Conservation (phyloP, 2,113 vertebrate genomes). For the Thamnaconus septentrionalis region DNA sequence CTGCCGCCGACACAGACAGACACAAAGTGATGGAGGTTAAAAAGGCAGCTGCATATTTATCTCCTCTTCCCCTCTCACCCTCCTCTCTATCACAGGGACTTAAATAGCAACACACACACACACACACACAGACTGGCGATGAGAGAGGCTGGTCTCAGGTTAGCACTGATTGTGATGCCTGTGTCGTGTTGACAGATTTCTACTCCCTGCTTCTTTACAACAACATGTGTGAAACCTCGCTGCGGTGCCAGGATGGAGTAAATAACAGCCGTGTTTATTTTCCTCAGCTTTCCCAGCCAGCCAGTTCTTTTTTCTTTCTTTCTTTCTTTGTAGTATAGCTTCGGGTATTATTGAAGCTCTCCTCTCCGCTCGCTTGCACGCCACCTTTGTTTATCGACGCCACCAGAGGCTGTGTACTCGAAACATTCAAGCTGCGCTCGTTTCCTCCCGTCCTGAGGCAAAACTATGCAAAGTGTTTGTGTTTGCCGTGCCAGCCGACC, state of each 20-base stretch:
- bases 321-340: too few species aligned
- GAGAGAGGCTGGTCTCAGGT: slow-evolving; percentile 29
- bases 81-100: slow-evolving; percentile 45
- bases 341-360: too few species aligned
- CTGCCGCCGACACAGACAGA: slow-evolving; percentile 33
- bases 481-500: background rate
- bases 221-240: slow-evolving; percentile 3
- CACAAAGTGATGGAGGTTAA: slow-evolving; percentile 55
- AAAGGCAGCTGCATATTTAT: slow-evolving; percentile 53
- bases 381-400: too few species aligned
- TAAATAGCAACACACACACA: slow-evolving; percentile 53
- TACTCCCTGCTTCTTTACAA: slow-evolving; percentile 12
- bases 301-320: too few species aligned
- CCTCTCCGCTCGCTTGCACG: too few species aligned
- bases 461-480: background rate
- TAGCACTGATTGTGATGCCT: slow-evolving; percentile 43
- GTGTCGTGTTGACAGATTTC: slow-evolving; percentile 36
- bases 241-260: background rate
- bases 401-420: too few species aligned
- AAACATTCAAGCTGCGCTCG: background rate
- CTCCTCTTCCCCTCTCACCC: slow-evolving; percentile 53
- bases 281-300: too few species aligned
- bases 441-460: background rate
- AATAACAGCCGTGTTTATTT: background rate
- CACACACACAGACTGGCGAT: background rate